These are phyloP conservation scores for Aurelia aurita DNA, from an alignment of 30 jellyfish, hydroid and myxozoan species.

Conservation along the genomic window DNA sequence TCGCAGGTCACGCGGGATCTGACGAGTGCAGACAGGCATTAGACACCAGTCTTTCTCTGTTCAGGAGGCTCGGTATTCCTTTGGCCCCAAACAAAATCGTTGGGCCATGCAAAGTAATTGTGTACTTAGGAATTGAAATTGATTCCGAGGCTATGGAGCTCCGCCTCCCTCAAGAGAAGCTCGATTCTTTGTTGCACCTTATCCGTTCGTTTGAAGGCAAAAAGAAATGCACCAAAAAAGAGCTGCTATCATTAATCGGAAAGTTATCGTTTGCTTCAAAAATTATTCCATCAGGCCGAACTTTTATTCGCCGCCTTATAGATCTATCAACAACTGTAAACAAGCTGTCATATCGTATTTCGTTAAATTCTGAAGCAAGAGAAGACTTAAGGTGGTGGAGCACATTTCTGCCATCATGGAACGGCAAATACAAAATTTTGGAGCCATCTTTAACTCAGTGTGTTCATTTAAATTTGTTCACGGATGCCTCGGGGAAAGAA, in stretches of 20 bases:
- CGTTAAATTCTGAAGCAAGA: too few species aligned
- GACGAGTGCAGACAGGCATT: too few species aligned
- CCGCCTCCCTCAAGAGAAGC: neutral
- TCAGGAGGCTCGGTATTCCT: neutral
- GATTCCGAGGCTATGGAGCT: neutral
- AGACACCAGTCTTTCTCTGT: too few species aligned
- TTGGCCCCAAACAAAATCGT: neutral
- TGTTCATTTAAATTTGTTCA: neutral
- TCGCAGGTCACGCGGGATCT: too few species aligned
- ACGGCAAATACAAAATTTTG: neutral
- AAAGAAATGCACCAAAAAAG: neutral
- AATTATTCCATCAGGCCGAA: neutral
- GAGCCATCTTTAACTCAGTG: neutral
- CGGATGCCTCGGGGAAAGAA: neutral
- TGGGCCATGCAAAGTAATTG: neutral
- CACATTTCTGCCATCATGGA: neutral
- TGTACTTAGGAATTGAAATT: neutral
- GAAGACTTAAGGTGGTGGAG: neutral
- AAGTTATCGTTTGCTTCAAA: neutral
- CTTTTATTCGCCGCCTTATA: neutral
- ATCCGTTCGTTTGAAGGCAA: neutral
- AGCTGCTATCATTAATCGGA: neutral
- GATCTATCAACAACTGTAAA: neutral
- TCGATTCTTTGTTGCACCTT: neutral
- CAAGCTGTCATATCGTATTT: neutral